Evolutionary conservation across 2,113 vertebrate genomes (phyloP).

Genomic region (Neogale vison): DNA sequence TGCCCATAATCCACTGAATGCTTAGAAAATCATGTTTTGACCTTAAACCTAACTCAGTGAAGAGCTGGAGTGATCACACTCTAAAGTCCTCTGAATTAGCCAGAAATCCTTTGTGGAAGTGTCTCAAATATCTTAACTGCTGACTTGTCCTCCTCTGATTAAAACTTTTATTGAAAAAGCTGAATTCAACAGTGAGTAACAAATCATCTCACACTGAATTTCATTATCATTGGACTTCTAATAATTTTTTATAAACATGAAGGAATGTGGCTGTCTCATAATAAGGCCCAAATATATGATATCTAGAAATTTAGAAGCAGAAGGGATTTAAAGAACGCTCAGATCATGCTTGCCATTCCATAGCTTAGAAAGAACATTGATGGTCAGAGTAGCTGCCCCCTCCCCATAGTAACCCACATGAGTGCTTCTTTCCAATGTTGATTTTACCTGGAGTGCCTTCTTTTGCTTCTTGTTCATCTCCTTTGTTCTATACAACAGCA

Average conservation of each 20-base stretch:
- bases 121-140: background rate
- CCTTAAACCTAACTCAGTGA: background rate
- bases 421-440: background rate
- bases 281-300: background rate
- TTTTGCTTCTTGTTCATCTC: background rate
- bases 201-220: background rate
- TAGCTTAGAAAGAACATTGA: background rate
- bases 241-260: background rate
- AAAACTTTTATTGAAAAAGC: background rate
- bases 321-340: background rate
- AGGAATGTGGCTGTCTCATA: background rate
- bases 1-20: background rate
- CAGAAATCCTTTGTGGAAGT: background rate
- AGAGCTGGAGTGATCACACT: background rate
- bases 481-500: background rate
- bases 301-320: background rate
- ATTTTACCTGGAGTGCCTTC: background rate
- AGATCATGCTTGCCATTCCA: background rate
- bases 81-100: background rate
- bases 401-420: background rate
- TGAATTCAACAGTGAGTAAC: background rate
- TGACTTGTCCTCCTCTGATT: background rate
- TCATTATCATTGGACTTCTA: background rate
- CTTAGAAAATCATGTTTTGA: slow-evolving; percentile 13
- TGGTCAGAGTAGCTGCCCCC: background rate